Base-by-base conservation (phyloP, 2,113 vertebrate genomes). In the Willisornis vidua region DNA sequence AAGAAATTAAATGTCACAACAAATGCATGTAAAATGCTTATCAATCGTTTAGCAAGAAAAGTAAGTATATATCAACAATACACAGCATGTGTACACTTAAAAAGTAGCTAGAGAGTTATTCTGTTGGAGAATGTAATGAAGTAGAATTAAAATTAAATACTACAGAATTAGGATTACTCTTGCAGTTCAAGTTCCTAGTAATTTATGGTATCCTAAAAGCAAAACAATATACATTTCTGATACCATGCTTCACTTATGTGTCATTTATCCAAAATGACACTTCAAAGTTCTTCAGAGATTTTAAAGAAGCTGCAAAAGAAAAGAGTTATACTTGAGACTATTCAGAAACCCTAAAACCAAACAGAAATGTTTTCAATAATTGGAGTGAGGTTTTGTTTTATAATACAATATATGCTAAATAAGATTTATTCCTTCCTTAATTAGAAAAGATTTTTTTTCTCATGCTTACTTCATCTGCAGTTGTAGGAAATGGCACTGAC, bases 1-100 rank as follows among this genome's bases (percentile, higher is more conserved):
- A 99, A 98, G 95, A 99, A 99, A 96, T 96, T 99, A 92, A 99
- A 99, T 96, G 98, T 99, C 79, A 99, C 99, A 65, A 99, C 98
- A 87, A 82, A 94, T 65, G 91, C 97, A 55, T 97, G 98, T 94
- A 97, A 98, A 95, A 97, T 99, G 80, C 98, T 99, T 88, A 98
- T 99, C 90, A 98, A 99, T 91, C 98, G 99, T 29, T 96, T 99
- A 72, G 98, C 98, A 95, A 99, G 99, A 91, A 99, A 98, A 98
- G 99, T 99, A 92, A 98, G 97, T 94, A 84, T 14, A 41, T 67
- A 74, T 46, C 43, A 59, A 29, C 19, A 52, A 19, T 61, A 41
- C 65, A 28, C 23, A 82, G 7, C 1, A 0, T 25, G 1, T n/a
- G 33, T 26, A 59, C 25, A 18, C 14, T 67, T 41, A 83, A 85